Conservation (phyloP, 2,888 invertebrate genomes). For the Acleris cristana region DNA sequence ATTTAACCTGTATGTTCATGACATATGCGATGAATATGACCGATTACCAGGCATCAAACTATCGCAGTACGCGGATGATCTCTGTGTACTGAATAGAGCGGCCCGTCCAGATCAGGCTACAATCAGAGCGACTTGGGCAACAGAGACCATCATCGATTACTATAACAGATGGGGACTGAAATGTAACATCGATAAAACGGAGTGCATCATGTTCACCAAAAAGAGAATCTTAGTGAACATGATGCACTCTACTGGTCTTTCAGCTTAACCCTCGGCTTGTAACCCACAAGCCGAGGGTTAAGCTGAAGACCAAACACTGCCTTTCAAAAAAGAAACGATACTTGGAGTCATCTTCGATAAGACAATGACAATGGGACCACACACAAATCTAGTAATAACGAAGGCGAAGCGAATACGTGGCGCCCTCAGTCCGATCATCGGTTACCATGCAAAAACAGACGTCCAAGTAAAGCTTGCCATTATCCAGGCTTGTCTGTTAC, state of each 20-base stretch:
- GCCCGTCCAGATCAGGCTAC: background rate
- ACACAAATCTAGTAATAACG: slow-evolving; percentile 22
- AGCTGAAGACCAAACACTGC: background rate
- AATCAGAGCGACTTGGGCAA: slow-evolving; percentile 1
- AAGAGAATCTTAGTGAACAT: too few relatives aligned
- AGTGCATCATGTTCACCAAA: too few relatives aligned
- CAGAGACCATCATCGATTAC: slow-evolving; percentile 1
- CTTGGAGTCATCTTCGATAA: slow-evolving; percentile 38
- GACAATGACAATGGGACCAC: slow-evolving; percentile 35
- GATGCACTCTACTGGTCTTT: too few relatives aligned
- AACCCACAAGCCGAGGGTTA: too few relatives aligned
- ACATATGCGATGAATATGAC: background rate
- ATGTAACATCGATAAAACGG: too few relatives aligned
- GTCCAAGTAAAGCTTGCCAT: background rate
- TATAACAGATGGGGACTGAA: slow-evolving; percentile 7
- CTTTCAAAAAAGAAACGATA: slow-evolving; percentile 25
- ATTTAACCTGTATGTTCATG: slow-evolving; percentile 3
- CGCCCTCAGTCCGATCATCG: slow-evolving; percentile 8
- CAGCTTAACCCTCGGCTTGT: too few relatives aligned
- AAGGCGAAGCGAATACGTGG: slow-evolving; percentile 27
- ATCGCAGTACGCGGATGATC: slow-evolving; percentile 2
- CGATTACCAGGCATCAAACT: background rate
- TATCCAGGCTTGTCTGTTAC: slow-evolving; percentile 5
- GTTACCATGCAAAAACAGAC: background rate
- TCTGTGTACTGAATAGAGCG: slow-evolving; percentile 6